phyloP scores from a whole-genome alignment of 2,888 invertebrate genomes.

The Drosophila sordidula region DNA sequence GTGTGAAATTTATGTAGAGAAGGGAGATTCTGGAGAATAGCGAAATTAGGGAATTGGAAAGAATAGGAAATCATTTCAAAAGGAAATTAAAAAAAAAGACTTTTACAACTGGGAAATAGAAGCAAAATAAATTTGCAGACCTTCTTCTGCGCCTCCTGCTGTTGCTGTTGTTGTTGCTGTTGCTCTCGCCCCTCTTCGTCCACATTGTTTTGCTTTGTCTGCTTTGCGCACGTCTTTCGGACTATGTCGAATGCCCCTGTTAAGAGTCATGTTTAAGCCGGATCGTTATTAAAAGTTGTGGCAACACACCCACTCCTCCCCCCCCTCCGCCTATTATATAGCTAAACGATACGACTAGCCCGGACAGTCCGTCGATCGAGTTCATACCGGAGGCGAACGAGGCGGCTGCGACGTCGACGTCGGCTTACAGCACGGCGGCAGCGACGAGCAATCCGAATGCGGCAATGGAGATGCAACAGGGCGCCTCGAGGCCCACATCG shows the following conservation, averaged over 20 bases:
- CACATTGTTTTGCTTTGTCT: neutral
- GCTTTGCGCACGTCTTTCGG: neutral
- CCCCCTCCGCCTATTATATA: constrained; percentile 42
- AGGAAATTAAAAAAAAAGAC: neutral
- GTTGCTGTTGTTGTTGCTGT: neutral
- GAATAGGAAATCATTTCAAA: no score
- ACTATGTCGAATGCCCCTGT: constrained; percentile 4
- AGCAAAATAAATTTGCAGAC: neutral
- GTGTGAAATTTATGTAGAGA: no score
- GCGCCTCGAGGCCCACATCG: constrained; percentile 85
- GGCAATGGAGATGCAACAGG: constrained; percentile 42
- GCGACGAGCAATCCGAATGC: constrained; percentile 31
- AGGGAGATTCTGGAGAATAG: no score
- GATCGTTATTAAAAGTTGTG: constrained; percentile 27
- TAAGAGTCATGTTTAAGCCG: constrained; percentile 26
- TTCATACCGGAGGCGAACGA: constrained; percentile 78
- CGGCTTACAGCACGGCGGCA: constrained; percentile 15
- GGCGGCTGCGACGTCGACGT: constrained; percentile 34
- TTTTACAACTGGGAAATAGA: no score
- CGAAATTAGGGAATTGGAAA: no score
- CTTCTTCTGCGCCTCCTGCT: neutral
- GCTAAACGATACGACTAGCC: constrained; percentile 75
- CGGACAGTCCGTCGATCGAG: constrained; percentile 82
- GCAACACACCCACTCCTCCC: constrained; percentile 7
- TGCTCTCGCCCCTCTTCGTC: neutral